These are phyloP conservation scores for Buphagus erythrorhynchus DNA, from an alignment of 2,797 vertebrate genomes.

Conservation along the genomic window DNA sequence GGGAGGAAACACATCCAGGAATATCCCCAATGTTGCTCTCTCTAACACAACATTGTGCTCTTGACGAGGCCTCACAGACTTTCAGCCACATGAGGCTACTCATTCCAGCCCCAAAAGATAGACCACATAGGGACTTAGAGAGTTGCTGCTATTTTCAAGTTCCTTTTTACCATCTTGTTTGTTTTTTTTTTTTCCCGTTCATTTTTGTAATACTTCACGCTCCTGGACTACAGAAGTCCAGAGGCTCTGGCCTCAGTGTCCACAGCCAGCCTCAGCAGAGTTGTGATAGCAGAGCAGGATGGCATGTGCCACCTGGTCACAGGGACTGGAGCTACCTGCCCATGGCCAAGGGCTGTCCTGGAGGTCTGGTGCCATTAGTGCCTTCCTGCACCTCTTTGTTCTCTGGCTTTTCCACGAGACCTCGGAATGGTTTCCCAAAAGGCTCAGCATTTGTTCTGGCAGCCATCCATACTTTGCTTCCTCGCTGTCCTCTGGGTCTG, in stretches of 20 bases:
- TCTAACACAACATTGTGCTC: background rate
- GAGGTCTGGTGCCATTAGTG: background rate
- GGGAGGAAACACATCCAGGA: background rate
- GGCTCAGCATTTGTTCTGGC: slow-evolving; percentile 55
- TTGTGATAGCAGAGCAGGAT: background rate
- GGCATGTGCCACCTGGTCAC: background rate
- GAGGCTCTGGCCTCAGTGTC: background rate
- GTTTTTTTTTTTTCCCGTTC: fast-evolving
- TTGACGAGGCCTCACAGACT: background rate
- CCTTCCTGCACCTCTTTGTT: background rate
- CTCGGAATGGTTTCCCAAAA: background rate
- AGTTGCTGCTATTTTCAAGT: background rate
- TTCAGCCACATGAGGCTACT: background rate
- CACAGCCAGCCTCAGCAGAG: background rate
- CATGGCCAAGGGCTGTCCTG: background rate
- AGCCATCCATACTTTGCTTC: slow-evolving; percentile 28
- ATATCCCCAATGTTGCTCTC: background rate
- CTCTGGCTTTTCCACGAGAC: background rate
- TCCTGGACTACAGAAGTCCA: background rate
- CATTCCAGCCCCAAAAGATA: background rate
- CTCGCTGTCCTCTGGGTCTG: background rate
- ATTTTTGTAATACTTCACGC: background rate
- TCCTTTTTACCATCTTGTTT: fast-evolving
- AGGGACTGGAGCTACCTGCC: background rate
- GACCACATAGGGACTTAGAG: background rate